Evolutionary conservation across 2,797 vertebrate species (phyloP), one percentile per base, ranked within the genome.

Genomic region (Rhinella marina): DNA sequence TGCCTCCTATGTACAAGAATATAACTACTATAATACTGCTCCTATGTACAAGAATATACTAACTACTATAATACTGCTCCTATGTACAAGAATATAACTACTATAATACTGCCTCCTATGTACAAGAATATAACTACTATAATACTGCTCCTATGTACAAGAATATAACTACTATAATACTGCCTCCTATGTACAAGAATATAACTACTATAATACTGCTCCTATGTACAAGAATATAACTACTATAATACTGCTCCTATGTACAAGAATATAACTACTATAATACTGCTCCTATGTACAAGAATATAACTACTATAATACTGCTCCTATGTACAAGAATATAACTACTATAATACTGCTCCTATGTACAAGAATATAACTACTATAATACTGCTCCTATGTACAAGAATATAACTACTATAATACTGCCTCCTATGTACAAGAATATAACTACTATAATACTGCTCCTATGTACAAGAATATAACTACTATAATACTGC

Each of bases 191-290:
- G 6, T 27, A 68, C 12, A 27, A 27, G 62, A 68, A 68, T 27
- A 27, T 27, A 68, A 68, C 64, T 68, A 68, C 25, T 27, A 68
- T 68, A 68, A 68, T 29, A 68, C 64, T 68, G n/a, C 62, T 6
- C 3, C 7, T 62, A 62, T 62, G 23, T 62, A 62, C 61, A 62
- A 62, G 62, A 64, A 64, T 64, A 64, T 64, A 25, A 25, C 62
- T 64, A 64, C 62, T 64, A 64, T 64, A 64, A 64, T 64, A 64
- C 62, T 64, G 23, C 62, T 12, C 62, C 62, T 64, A 64, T 64
- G n/a, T 64, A 64, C 62, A 64, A 64, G 62, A 64, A 64, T 64
- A 64, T 64, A 64, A 64, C 62, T 64, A 64, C 62, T 64, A 64
- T 64, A 64, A 64, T 64, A 64, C 62, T 25, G 62, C 62, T 12